Evolutionary conservation across 1,140 invertebrate genomes (phyloP).

Genomic region (Mactra quadrangularis): DNA sequence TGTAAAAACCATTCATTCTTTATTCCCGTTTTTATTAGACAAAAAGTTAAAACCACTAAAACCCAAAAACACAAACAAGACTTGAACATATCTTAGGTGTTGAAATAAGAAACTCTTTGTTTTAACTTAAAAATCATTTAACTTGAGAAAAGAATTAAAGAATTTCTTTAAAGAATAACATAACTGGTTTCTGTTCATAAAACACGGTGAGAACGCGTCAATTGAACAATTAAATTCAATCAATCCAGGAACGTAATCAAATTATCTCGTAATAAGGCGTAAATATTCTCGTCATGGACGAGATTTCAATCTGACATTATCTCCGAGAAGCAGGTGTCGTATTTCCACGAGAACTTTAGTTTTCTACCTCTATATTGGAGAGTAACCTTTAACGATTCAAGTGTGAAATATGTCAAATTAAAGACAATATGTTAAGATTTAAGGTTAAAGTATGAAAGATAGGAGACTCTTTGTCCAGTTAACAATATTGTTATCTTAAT

Average conservation of each 20-base stretch:
- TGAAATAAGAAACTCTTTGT: too few relatives aligned
- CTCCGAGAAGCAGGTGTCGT: not conserved
- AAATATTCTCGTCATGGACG: slow-evolving; percentile 35
- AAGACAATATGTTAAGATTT: slow-evolving; percentile 40
- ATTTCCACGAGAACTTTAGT: slow-evolving; percentile 1
- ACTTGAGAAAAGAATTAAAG: too few relatives aligned
- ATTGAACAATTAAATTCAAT: slow-evolving; percentile 56
- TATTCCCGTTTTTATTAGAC: too few relatives aligned
- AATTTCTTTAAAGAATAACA: too few relatives aligned
- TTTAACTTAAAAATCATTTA: too few relatives aligned
- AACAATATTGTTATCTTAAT: slow-evolving; percentile 6
- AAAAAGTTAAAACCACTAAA: too few relatives aligned
- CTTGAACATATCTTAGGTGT: too few relatives aligned
- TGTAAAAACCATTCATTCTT: too few relatives aligned
- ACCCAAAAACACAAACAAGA: too few relatives aligned
- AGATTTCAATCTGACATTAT: slow-evolving; percentile 23
- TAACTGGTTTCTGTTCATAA: not conserved
- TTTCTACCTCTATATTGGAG: slow-evolving; percentile 6
- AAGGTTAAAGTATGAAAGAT: slow-evolving; percentile 44
- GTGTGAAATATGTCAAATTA: slow-evolving; percentile 54
- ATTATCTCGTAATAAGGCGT: slow-evolving; percentile 53
- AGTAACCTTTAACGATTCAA: slow-evolving; percentile 43
- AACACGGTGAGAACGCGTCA: slow-evolving; percentile 1
- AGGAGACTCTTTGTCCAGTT: slow-evolving; percentile 10
- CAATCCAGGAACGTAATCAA: slow-evolving; percentile 12